Evolutionary conservation across 2,888 invertebrate species (phyloP), one percentile per base, ranked within the genome.

Genomic region (Aphidoletes aphidimyza): DNA sequence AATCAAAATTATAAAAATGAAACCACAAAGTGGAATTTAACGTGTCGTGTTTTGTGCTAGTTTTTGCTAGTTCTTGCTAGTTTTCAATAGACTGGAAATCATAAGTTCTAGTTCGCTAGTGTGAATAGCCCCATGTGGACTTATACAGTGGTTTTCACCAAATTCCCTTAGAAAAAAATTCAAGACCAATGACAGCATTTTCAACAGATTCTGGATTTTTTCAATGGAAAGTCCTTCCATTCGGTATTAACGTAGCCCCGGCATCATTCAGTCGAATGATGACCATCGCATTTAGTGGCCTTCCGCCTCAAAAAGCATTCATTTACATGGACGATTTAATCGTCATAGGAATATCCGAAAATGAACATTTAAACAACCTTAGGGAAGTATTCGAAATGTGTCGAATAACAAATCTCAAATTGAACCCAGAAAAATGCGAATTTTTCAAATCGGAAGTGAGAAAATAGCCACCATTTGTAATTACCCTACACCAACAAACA

Each of bases 231-330:
- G 45, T 86, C 84, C 78, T 87, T 14, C 86, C 86, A 14, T 87
- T 86, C 84, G 87, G 86, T 8, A 84, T 87, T 26, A 85, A 85
- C 22, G 85, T 86, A 3, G 86, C 86, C 37, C 86, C 86, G 11
- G 86, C 86, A 78, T 86, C 87, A 83, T 87, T 87, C 83, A 85
- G 86, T 84, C 45, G 87, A 83, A 87, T 87, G 87, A 87, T 88
- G 87, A 78, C 86, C 1, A 81, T 86, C 0, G 86, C 86, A 9
- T 86, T 87, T 85, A 83, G 86, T 14, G 86, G 86, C 1, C 11
- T 86, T 22, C 69, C 84, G 9, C 86, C 86, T 0, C 85, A 85
- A 85, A 85, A 86, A 85, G 85, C 85, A 83, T 87, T 87, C 47
- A 42, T 87, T 30, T 86, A 86, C 42, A 86, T 86, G 85, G 86